phyloP scores from a whole-genome alignment of 2,113 vertebrate species.

The Tinamus guttatus region DNA sequence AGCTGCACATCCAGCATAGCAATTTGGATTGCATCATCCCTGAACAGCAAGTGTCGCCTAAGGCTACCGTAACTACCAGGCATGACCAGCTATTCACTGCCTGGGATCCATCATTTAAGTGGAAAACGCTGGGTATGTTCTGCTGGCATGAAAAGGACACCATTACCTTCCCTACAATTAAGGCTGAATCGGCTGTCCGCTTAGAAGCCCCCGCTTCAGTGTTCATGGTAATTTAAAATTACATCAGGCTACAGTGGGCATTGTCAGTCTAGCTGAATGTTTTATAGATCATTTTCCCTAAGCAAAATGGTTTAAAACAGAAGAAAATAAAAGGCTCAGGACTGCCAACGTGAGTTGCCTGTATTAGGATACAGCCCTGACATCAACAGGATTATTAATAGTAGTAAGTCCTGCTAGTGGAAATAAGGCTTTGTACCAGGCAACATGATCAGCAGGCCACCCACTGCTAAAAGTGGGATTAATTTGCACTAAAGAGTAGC shows the following conservation, averaged over 20 bases:
- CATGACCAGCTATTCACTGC: neutral
- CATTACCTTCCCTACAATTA: neutral
- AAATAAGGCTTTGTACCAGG: neutral
- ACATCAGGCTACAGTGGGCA: neutral
- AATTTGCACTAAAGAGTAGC: neutral
- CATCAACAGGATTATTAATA: neutral
- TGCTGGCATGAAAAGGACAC: neutral
- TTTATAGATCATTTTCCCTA: neutral
- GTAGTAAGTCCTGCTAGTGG: neutral
- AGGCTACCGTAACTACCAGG: neutral
- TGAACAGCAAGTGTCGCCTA: neutral
- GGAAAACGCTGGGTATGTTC: neutral
- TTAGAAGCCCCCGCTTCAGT: neutral
- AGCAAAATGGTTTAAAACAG: neutral
- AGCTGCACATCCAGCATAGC: neutral
- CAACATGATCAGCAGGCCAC: neutral
- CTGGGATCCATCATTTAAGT: neutral
- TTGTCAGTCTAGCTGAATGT: neutral
- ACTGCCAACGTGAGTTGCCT: neutral
- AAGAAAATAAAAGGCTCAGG: neutral
- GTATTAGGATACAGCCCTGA: neutral
- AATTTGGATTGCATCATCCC: neutral
- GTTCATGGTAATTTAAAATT: neutral
- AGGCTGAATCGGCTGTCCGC: neutral
- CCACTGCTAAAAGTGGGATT: neutral